Base-by-base conservation (phyloP, 30 jellyfish, hydroid and myxozoan genomes). In the Pelagia noctiluca region DNA sequence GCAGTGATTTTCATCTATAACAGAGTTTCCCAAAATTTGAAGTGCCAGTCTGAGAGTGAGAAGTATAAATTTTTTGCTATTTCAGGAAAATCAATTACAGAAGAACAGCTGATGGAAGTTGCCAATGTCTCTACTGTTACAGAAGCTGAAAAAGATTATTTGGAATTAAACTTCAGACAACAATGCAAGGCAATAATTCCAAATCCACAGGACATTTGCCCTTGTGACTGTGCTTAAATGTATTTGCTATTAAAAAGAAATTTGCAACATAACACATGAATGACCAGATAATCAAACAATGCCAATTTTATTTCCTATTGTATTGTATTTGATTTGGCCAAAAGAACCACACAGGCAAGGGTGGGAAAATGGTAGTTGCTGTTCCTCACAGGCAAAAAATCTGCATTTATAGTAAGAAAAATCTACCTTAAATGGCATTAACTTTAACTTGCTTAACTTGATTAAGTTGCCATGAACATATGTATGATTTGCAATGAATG, bases 1-100 rank as follows among this genome's bases (percentile, higher is more conserved):
- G n/a, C n/a, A n/a, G n/a, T n/a, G n/a, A n/a, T n/a, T n/a, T n/a
- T n/a, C n/a, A n/a, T n/a, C n/a, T n/a, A n/a, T n/a, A n/a, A n/a
- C n/a, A n/a, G n/a, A n/a, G n/a, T n/a, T n/a, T n/a, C n/a, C n/a
- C n/a, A n/a, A n/a, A n/a, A n/a, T n/a, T n/a, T n/a, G n/a, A n/a
- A n/a, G n/a, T n/a, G 68, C 26, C 68, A 52, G 68, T 30, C 68
- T 52, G 68, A 52, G 57, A 52, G 68, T 52, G 68, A 52, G 57
- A 42, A 42, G 57, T 42, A 16, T 42, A 8, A 42, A 42, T 42
- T 42, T 52, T 19, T 52, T 52, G 28, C 26, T 19, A 8, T 52
- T 52, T 52, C 26, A 52, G 68, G 26, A 52, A 52, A 52, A 52
- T 4, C 68, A 4, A 52, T 52, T 19, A 52, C 68, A 52, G 68